A percentile compares a stretch with the other conserved stretches of the same genome.
Conservation (phyloP, 2,888 invertebrate genomes). For the Sarcophaga caerulescens region DNA sequence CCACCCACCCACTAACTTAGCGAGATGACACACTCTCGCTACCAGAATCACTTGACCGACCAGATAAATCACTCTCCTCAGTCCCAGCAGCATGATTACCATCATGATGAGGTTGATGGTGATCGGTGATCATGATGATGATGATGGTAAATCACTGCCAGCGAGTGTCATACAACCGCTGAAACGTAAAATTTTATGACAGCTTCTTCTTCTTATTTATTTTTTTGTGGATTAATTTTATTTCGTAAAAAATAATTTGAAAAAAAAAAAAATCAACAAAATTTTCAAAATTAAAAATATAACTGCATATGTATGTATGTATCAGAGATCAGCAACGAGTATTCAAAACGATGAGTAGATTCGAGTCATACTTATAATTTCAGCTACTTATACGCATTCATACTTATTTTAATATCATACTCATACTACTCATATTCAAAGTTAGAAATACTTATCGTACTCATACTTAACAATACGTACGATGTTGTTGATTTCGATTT, state of each 20-base stretch:
- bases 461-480: no score
- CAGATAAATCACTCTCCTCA: conserved; percentile 22
- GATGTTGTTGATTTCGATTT: no score
- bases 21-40: conserved; percentile 30
- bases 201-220: neutral
- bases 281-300: neutral
- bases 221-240: neutral
- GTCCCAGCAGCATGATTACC: neutral
- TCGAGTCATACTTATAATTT: no score
- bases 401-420: no score
- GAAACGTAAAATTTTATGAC: conserved; percentile 9
- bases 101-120: neutral
- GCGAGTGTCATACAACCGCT: neutral
- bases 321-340: no score
- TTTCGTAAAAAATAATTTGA: neutral
- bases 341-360: no score
- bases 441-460: no score
- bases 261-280: neutral
- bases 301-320: neutral
- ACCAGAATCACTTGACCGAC: conserved; percentile 16
- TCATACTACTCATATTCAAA: no score
- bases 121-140: no score
- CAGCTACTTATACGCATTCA: no score
- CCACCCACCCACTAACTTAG: conserved; percentile 29
- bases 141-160: conserved; percentile 4